Conservation (phyloP, 2,888 invertebrate genomes). For the Trimorus sp. region DNA sequence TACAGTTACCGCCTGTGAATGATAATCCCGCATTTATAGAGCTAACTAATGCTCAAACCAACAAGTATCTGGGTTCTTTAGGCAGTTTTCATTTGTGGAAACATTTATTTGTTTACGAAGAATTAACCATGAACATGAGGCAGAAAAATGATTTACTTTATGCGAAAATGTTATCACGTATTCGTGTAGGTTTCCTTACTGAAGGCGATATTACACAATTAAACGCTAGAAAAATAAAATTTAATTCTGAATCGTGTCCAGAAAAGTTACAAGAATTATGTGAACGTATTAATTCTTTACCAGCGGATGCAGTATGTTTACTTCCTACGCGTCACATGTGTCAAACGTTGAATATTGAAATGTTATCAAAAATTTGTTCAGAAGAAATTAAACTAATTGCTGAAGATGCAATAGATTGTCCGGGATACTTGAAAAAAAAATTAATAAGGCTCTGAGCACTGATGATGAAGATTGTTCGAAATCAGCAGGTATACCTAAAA, state of each 20-base stretch:
- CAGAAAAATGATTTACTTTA: slow-evolving; percentile 34
- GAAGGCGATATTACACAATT: slow-evolving; percentile 23
- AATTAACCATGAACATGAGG: slow-evolving; percentile 53
- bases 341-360: slow-evolving; percentile 30
- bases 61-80: slow-evolving; percentile 66
- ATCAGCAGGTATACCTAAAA: slow-evolving; percentile 33
- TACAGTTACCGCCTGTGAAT: slow-evolving; percentile 7
- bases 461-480: slow-evolving; percentile 36
- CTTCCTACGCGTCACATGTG: slow-evolving; percentile 71
- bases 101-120: slow-evolving; percentile 68
- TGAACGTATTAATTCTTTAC: slow-evolving; percentile 28
- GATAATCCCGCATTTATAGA: slow-evolving; percentile 11
- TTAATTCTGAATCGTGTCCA: slow-evolving; percentile 18
- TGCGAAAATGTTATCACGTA: slow-evolving; percentile 59
- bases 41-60: slow-evolving; percentile 61
- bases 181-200: slow-evolving; percentile 32
- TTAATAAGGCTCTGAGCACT: slow-evolving; percentile 12
- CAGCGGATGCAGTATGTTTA: slow-evolving; percentile 65
- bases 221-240: slow-evolving; percentile 23
- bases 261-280: slow-evolving; percentile 50
- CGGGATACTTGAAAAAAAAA: too few species aligned
- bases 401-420: too few species aligned
- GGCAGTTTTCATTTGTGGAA: slow-evolving; percentile 68
- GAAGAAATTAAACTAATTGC: slow-evolving; percentile 34
- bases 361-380: slow-evolving; percentile 36